phyloP scores from a whole-genome alignment of 2,888 invertebrate species.

The Crematogaster levior region DNA sequence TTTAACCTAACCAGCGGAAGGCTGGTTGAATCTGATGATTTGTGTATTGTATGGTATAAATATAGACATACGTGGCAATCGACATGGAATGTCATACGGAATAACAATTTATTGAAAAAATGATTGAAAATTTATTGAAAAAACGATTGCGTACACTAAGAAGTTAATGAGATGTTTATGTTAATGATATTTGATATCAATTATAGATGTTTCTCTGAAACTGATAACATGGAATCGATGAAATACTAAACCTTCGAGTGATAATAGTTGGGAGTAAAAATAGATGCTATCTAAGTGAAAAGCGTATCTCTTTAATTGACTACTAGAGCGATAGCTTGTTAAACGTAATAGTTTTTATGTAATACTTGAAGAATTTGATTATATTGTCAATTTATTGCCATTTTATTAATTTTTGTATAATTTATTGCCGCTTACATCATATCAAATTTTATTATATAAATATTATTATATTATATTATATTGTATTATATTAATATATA shows the following conservation, averaged over 20 bases:
- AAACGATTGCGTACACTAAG: background rate
- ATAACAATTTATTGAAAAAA: conserved; percentile 1
- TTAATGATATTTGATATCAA: background rate
- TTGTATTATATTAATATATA: background rate
- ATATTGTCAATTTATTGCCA: background rate
- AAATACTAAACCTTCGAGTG: background rate
- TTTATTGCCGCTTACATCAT: background rate
- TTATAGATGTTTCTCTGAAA: background rate
- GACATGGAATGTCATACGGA: background rate
- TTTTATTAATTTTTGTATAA: conserved; percentile 7
- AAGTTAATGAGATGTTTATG: background rate
- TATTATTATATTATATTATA: background rate
- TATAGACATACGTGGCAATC: background rate
- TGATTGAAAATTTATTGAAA: background rate
- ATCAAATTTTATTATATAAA: background rate
- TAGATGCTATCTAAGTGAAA: background rate
- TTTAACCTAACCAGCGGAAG: conserved; percentile 13
- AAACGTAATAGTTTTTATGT: background rate
- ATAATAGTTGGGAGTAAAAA: background rate
- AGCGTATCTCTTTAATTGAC: conserved; percentile 3
- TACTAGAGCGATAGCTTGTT: background rate
- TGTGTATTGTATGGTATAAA: background rate
- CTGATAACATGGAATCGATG: background rate
- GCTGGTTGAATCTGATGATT: background rate
- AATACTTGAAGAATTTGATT: background rate